Percentiles rank a stretch among this genome's conserved stretches.
Evolutionary conservation across 2,888 invertebrate species (phyloP).

Genomic region (Brachyptera risi): DNA sequence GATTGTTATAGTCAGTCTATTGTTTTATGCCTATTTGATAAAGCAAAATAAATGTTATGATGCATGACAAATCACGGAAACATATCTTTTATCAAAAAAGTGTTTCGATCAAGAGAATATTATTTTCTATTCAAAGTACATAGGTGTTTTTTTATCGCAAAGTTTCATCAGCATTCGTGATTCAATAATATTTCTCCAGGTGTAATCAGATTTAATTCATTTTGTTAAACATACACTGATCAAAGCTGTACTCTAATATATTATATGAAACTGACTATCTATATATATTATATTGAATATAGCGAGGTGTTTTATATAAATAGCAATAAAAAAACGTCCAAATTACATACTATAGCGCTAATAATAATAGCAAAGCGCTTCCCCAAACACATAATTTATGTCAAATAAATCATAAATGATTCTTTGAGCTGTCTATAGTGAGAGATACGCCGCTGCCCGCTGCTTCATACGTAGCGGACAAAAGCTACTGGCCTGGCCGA

Average conservation of each 20-base stretch:
- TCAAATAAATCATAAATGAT: slow-evolving; percentile 31
- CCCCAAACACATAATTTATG: slow-evolving; percentile 31
- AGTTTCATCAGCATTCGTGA: slow-evolving; percentile 1
- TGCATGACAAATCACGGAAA: no score
- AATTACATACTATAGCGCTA: slow-evolving; percentile 10
- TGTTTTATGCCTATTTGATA: no score
- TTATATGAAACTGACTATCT: slow-evolving; percentile 22
- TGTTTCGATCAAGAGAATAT: no score
- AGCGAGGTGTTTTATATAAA: slow-evolving; percentile 9
- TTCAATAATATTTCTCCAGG: background rate
- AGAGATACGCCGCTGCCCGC: slow-evolving; percentile 4
- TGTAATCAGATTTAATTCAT: background rate
- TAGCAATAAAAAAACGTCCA: background rate
- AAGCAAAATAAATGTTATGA: no score
- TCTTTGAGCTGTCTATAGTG: background rate
- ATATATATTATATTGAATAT: slow-evolving; percentile 14
- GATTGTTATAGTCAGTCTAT: no score
- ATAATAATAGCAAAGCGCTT: slow-evolving; percentile 20
- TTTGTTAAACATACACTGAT: background rate
- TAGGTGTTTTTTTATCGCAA: no score
- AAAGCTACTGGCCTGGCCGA: slow-evolving; percentile 22
- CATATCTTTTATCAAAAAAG: no score
- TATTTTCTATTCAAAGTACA: no score
- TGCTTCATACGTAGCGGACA: slow-evolving; percentile 1
- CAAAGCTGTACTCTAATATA: slow-evolving; percentile 4